Evolutionary conservation across 1,140 invertebrate species (phyloP).

Genomic region (Zaprionus nigranus): DNA sequence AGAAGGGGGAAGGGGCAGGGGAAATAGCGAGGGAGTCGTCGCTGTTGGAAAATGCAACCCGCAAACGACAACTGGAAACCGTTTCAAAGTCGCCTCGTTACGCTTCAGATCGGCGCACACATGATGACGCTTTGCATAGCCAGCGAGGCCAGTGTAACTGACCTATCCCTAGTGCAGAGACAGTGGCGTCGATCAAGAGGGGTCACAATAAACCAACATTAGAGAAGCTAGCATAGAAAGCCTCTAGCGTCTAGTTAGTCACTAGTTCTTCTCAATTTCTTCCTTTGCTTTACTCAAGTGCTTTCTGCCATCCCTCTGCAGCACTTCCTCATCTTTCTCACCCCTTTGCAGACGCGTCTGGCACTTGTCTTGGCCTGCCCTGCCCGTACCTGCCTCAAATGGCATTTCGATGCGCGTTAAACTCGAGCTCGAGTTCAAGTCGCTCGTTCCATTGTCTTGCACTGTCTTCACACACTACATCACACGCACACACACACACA

Average conservation of each 20-base stretch:
- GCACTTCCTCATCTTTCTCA: too few species aligned
- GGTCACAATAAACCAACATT: not conserved
- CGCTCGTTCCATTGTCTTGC: constrained; percentile 63
- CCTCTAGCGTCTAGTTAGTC: too few species aligned
- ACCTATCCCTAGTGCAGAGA: constrained; percentile 55
- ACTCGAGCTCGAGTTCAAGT: constrained; percentile 57
- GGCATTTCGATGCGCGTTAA: constrained; percentile 62
- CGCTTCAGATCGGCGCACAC: constrained; percentile 64
- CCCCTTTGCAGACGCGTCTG: not conserved
- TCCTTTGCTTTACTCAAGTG: too few species aligned
- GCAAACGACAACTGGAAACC: constrained; percentile 44
- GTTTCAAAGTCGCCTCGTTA: constrained; percentile 69
- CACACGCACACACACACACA: constrained; percentile 29
- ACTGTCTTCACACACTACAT: constrained; percentile 70
- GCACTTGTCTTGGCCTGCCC: not conserved
- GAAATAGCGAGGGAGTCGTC: constrained; percentile 6
- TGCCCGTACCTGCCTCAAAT: constrained; percentile 21
- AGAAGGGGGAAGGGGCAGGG: not conserved
- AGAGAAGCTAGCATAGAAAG: not conserved
- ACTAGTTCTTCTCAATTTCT: too few species aligned
- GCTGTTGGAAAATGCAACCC: not conserved
- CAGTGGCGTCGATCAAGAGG: not conserved
- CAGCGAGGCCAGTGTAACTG: constrained; percentile 36
- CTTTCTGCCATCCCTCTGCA: too few species aligned
- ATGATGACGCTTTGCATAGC: constrained; percentile 65